phyloP scores from a whole-genome alignment of 2,797 vertebrate genomes.

The Protonibea diacanthus region DNA sequence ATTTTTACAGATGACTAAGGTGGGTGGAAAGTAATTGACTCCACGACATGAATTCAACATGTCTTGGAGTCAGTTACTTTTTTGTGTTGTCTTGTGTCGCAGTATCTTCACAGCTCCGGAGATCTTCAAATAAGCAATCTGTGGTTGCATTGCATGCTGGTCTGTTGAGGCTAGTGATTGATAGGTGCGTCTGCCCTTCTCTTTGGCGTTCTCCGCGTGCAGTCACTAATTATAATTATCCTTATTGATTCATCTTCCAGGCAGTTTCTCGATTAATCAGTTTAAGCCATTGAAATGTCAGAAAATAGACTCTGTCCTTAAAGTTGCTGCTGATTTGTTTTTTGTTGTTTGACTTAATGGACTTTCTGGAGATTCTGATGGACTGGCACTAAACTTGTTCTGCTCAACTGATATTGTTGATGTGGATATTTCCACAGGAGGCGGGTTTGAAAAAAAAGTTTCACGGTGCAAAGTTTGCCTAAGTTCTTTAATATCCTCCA shows the following conservation, averaged over 20 bases:
- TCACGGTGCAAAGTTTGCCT: constrained; percentile 28
- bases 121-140: neutral
- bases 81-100: neutral
- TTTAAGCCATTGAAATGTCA: neutral
- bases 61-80: neutral
- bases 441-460: constrained; percentile 9
- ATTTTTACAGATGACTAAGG: neutral
- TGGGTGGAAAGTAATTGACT: neutral
- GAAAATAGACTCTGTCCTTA: neutral
- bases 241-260: neutral
- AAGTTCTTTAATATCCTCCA: constrained; percentile 20
- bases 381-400: neutral
- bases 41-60: neutral
- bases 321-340: neutral
- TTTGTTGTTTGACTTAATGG: no score
- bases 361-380: neutral
- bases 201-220: no score
- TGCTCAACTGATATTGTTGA: neutral
- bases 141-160: constrained; percentile 16
- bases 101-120: neutral
- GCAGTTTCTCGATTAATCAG: neutral
- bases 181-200: neutral
- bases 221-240: no score
- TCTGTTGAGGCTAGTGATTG: neutral
- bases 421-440: constrained; percentile 25